Percentiles rank a stretch among this genome's conserved stretches.
phyloP scores from a whole-genome alignment of 2,797 vertebrate species.

The Anableps anableps region DNA sequence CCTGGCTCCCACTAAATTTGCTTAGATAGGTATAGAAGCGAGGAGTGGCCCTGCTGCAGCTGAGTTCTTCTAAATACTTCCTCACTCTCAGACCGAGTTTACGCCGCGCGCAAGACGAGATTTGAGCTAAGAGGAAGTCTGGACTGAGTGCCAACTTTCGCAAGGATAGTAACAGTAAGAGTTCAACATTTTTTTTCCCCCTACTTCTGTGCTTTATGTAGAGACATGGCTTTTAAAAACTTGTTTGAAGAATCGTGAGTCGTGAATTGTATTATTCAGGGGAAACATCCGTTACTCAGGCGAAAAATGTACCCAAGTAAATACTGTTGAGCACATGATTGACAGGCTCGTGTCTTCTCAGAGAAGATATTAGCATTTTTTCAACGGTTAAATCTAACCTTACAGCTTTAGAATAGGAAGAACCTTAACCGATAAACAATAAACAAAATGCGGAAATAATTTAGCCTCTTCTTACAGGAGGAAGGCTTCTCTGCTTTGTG shows the following conservation, averaged over 20 bases:
- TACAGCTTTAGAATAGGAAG: too few species aligned
- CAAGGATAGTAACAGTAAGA: not conserved
- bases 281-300: not conserved
- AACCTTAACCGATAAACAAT: not conserved
- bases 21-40: too few species aligned
- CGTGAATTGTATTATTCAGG: not conserved
- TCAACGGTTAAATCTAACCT: not conserved
- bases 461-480: not conserved
- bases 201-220: not conserved
- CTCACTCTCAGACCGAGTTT: not conserved
- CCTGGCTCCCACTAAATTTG: too few species aligned
- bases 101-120: too few species aligned
- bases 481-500: not conserved
- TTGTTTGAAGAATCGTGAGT: not conserved
- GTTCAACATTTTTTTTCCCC: not conserved
- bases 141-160: not conserved
- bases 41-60: too few species aligned
- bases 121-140: not conserved
- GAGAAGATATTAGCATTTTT: too few species aligned
- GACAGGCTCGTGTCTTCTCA: too few species aligned
- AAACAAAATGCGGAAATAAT: not conserved
- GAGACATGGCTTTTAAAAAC: not conserved
- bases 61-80: not conserved
- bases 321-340: not conserved
- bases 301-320: not conserved